Percentiles rank a stretch among this genome's conserved stretches.
Evolutionary conservation across 23 tunicate genomes (phyloP).

Genomic region (Halocynthia aurantium): DNA sequence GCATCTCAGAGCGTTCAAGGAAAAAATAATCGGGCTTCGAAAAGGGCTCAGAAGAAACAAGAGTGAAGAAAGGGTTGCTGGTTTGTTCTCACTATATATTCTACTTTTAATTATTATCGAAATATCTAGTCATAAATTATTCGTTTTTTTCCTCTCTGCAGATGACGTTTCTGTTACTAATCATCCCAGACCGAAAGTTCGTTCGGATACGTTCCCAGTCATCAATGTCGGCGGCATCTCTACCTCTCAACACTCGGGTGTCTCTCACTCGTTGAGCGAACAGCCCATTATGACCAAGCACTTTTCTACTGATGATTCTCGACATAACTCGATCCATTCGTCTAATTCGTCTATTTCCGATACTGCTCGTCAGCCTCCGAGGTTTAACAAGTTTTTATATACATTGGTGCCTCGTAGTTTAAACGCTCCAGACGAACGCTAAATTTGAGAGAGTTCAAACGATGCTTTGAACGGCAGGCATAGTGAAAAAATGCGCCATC

Average conservation of each 20-base stretch:
- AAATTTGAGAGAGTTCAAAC: too few species aligned
- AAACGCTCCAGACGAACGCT: too few species aligned
- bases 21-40: conserved; percentile 21
- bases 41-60: conserved; percentile 43
- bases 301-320: background rate
- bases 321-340: conserved; percentile 4
- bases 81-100: conserved; percentile 4
- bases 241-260: background rate
- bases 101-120: background rate
- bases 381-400: background rate
- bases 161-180: background rate
- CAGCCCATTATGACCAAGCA: too few species aligned
- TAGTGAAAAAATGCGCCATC: too few species aligned
- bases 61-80: conserved; percentile 53
- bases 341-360: background rate
- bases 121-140: background rate
- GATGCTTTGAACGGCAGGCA: too few species aligned
- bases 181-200: conserved; percentile 3
- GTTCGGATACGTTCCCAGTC: conserved; percentile 11
- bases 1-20: conserved; percentile 27
- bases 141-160: background rate
- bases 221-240: background rate
- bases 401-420: too few species aligned
- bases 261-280: background rate
- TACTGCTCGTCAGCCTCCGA: background rate